Conservation (phyloP, 1,140 invertebrate genomes). For the Epicauta chinensis region DNA sequence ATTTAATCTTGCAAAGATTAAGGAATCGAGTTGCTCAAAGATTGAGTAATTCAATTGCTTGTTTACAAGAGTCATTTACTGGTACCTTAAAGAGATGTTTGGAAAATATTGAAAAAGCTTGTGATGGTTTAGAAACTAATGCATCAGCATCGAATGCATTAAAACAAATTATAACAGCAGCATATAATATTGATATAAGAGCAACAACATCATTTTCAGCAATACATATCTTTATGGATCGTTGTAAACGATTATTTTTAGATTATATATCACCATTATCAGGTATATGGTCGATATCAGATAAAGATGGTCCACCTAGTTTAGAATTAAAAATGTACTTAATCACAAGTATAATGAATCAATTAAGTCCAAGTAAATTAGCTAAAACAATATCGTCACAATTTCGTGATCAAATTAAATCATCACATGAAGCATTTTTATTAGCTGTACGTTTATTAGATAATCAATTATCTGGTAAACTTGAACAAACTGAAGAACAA, state of each 20-base stretch:
- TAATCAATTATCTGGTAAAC: conserved; percentile 59
- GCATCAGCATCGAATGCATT: conserved; percentile 70
- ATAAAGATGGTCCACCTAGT: conserved; percentile 32
- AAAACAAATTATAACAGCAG: conserved; percentile 74
- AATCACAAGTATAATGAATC: conserved; percentile 60
- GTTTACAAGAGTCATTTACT: conserved; percentile 74
- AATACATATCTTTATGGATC: conserved; percentile 67
- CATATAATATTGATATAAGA: conserved; percentile 79
- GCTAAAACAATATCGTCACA: conserved; percentile 74
- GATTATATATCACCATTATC: conserved; percentile 48
- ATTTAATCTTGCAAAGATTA: conserved; percentile 62
- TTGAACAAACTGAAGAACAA: conserved; percentile 79
- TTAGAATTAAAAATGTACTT: conserved; percentile 67
- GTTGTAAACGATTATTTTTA: conserved; percentile 64
- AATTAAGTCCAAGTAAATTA: conserved; percentile 63
- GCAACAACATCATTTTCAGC: conserved; percentile 70
- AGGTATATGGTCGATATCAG: conserved; percentile 45
- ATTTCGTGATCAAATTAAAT: conserved; percentile 57
- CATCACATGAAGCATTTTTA: conserved; percentile 65
- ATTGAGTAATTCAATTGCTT: conserved; percentile 73
- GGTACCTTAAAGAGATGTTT: conserved; percentile 72
- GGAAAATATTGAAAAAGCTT: conserved; percentile 55
- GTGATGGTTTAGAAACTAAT: conserved; percentile 50
- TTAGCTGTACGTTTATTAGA: conserved; percentile 62
- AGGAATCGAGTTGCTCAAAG: conserved; percentile 67